A percentile compares a stretch with the other conserved stretches of the same genome.
These are phyloP conservation scores for Lepidothrix coronata DNA, from an alignment of 2,113 vertebrate species.

Conservation along the genomic window DNA sequence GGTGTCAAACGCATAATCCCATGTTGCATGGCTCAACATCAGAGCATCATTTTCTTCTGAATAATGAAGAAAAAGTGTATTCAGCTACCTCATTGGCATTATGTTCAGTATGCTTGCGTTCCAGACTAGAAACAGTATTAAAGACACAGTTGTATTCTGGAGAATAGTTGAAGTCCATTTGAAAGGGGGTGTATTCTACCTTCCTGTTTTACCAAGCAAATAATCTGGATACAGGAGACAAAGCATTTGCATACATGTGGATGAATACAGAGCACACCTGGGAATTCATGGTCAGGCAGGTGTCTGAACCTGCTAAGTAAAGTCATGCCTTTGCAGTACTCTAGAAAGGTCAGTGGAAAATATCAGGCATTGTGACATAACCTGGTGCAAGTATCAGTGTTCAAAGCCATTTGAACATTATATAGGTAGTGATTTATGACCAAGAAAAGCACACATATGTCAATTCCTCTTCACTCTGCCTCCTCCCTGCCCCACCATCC, in stretches of 20 bases:
- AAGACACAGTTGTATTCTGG: background rate
- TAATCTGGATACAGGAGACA: background rate
- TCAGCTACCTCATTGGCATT: background rate
- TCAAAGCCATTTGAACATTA: background rate
- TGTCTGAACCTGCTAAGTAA: background rate
- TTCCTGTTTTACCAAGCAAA: background rate
- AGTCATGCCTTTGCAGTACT: background rate
- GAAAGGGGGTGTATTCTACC: background rate
- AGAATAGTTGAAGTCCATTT: background rate
- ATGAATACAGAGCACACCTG: background rate
- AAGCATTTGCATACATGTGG: background rate
- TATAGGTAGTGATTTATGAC: background rate
- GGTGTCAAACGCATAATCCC: background rate
- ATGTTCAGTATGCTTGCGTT: background rate
- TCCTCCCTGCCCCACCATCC: background rate
- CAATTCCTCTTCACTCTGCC: background rate
- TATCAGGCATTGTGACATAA: background rate
- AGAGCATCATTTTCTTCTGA: background rate
- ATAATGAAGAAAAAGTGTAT: background rate
- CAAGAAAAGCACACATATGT: rapidly evolving
- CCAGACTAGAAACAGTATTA: background rate
- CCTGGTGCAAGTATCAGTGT: background rate
- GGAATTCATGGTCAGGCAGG: background rate
- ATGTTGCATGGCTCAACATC: background rate
- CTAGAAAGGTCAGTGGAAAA: background rate